Evolutionary conservation across 2,797 vertebrate species (phyloP).

Genomic region (Chelidonichthys spinosus): DNA sequence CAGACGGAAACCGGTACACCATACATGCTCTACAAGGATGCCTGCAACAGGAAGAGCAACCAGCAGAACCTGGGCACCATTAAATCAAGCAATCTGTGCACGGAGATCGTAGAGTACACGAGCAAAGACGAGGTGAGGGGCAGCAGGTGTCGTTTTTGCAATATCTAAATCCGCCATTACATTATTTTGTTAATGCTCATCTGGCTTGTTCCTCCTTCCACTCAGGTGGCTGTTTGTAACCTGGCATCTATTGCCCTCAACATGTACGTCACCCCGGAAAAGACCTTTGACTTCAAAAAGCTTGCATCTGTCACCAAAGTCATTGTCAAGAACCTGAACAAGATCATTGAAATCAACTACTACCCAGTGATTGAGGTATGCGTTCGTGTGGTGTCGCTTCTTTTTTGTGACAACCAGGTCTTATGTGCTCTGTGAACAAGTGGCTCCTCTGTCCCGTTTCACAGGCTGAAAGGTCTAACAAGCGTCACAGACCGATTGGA

Average conservation of each 20-base stretch:
- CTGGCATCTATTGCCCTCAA: constrained; percentile 95
- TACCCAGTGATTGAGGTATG: constrained; percentile 90
- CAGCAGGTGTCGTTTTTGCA: neutral
- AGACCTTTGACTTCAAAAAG: constrained; percentile 91
- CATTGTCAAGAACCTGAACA: constrained; percentile 94
- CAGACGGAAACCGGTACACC: constrained; percentile 97
- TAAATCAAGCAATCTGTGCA: constrained; percentile 96
- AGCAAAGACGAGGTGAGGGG: constrained; percentile 91
- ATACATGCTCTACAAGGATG: constrained; percentile 98
- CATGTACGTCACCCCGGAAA: constrained; percentile 94
- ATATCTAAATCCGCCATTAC: neutral
- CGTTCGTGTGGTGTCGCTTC: neutral
- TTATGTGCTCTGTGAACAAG: constrained; percentile 4
- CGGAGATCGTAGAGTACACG: constrained; percentile 94
- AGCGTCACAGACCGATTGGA: constrained; percentile 92
- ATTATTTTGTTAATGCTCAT: neutral
- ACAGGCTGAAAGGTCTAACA: constrained; percentile 91
- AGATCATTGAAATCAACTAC: constrained; percentile 98
- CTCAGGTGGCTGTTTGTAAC: constrained; percentile 91
- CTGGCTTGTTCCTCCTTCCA: constrained; percentile 6
- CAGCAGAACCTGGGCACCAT: constrained; percentile 98
- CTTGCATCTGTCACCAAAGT: constrained; percentile 93
- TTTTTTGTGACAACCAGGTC: neutral
- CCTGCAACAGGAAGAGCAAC: constrained; percentile 97
- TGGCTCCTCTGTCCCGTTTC: neutral